A percentile compares a stretch with the other conserved stretches of the same genome.
Conservation (phyloP, 2,797 vertebrate species). For the Pachyuromys duprasi region DNA sequence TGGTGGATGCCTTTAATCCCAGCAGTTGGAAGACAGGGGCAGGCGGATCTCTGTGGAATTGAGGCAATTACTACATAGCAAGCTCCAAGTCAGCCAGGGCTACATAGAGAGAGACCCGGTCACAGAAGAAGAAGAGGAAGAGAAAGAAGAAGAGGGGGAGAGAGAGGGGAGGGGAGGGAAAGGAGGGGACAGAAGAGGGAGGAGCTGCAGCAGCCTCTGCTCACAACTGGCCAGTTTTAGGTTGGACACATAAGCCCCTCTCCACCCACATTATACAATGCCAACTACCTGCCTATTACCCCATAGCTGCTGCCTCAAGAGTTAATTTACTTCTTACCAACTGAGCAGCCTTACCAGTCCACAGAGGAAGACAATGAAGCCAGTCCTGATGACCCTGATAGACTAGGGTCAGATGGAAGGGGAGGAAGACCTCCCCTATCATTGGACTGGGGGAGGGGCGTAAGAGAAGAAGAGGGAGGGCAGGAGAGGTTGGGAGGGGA, state of each 20-base stretch:
- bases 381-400: no score
- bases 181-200: neutral
- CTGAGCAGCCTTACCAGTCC: no score
- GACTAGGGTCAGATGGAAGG: no score
- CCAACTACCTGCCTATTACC: neutral
- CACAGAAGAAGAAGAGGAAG: neutral
- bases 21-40: neutral
- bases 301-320: neutral
- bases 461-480: no score
- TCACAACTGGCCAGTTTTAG: neutral
- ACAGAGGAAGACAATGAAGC: no score
- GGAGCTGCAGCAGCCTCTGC: neutral
- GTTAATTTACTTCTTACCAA: neutral
- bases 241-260: neutral
- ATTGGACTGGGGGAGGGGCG: no score
- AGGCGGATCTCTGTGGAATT: neutral
- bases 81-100: neutral
- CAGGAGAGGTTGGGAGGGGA: no score
- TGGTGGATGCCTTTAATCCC: neutral
- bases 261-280: neutral
- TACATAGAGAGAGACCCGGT: neutral
- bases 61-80: neutral
- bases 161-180: accelerated
- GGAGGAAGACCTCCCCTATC: no score
- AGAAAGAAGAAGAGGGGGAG: no score